A percentile compares a stretch with the other conserved stretches of the same genome.
phyloP scores from a whole-genome alignment of 2,888 invertebrate genomes.

The Nephrotoma flavescens region DNA sequence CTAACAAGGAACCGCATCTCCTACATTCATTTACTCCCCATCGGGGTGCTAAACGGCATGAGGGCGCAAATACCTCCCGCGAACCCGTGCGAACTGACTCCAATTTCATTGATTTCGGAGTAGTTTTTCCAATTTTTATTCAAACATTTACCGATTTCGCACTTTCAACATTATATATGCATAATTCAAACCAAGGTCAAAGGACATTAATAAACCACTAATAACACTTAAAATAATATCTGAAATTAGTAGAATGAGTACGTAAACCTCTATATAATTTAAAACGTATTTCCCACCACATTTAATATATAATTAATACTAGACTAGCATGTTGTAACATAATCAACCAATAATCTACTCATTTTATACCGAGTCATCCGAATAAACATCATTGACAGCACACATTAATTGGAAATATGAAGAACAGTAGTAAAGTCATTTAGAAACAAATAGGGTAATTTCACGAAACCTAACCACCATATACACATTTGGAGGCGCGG shows the following conservation, averaged over 20 bases:
- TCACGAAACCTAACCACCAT: background rate
- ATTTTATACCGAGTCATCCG: background rate
- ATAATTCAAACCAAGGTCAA: no score
- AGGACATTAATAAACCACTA: no score
- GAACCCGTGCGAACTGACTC: no score
- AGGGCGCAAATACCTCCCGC: no score
- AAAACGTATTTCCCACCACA: background rate
- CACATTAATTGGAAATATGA: background rate
- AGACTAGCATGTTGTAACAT: background rate
- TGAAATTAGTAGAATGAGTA: background rate
- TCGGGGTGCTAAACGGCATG: no score
- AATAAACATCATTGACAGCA: background rate
- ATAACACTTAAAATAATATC: background rate
- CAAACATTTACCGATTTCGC: no score
- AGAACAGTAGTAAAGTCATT: background rate
- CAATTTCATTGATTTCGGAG: no score
- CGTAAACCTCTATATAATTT: background rate
- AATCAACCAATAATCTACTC: background rate
- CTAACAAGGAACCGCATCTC: no score
- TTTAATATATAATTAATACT: background rate
- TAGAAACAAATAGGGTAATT: background rate
- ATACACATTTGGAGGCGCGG: background rate
- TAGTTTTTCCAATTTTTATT: no score
- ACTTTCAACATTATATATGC: no score
- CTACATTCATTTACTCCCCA: no score